phyloP scores from a whole-genome alignment of 2,113 vertebrate species.

The Caranx ignobilis region DNA sequence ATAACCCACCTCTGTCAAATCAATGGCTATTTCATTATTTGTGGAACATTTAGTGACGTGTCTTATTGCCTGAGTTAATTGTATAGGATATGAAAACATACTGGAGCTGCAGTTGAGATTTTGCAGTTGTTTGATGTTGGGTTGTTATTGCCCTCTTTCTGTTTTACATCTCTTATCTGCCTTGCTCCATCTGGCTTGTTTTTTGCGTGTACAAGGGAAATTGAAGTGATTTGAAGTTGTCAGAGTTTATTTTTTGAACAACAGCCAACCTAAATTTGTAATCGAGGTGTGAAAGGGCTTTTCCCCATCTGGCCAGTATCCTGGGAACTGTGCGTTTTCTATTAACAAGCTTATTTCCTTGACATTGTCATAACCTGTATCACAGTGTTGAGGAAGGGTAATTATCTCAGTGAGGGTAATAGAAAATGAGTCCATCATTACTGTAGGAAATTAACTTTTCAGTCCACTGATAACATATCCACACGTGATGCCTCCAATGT shows the following conservation, averaged over 20 bases:
- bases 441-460: conserved; percentile 15
- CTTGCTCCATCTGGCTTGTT: background rate
- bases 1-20: conserved; percentile 53
- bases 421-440: background rate
- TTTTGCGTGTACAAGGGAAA: background rate
- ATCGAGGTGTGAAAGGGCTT: background rate
- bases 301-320: too few species aligned
- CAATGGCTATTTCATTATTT: conserved; percentile 50
- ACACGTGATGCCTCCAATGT: background rate
- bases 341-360: background rate
- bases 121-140: background rate
- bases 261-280: background rate
- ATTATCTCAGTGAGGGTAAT: background rate
- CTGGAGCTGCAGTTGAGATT: background rate
- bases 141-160: conserved; percentile 5
- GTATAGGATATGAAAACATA: conserved; percentile 27
- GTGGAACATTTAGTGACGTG: conserved; percentile 41
- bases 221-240: background rate
- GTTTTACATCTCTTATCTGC: conserved; percentile 11
- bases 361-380: background rate
- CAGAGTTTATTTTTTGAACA: background rate
- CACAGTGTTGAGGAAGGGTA: background rate
- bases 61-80: conserved; percentile 36
- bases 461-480: background rate
- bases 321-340: background rate